Conservation (phyloP, 2,797 vertebrate species). For the Lepus oiostolus region DNA sequence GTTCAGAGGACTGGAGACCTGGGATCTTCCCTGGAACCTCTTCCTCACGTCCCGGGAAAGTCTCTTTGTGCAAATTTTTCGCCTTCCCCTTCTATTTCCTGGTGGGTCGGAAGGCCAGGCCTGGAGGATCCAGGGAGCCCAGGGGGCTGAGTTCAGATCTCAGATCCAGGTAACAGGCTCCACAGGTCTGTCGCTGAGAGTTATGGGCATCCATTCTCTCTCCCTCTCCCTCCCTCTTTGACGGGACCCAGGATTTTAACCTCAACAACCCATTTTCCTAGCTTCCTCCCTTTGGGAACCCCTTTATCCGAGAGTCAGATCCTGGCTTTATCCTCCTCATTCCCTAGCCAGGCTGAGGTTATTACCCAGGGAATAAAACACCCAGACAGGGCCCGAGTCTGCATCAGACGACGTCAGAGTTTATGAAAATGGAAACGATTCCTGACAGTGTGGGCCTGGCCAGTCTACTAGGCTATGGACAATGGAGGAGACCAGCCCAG, state of each 20-base stretch:
- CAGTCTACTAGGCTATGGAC: not conserved
- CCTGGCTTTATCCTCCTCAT: not conserved
- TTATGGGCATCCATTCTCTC: not conserved
- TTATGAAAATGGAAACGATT: not conserved
- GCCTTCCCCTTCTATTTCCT: not conserved
- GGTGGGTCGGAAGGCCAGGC: not conserved
- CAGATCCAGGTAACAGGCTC: not conserved
- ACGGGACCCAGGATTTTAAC: not conserved
- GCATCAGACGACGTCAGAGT: not conserved
- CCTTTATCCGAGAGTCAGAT: not conserved
- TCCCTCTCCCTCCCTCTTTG: not conserved
- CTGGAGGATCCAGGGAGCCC: not conserved
- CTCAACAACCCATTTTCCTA: not conserved
- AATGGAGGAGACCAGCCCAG: not conserved
- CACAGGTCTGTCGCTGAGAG: not conserved
- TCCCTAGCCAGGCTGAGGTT: not conserved
- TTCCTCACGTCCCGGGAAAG: not conserved
- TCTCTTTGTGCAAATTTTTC: slow-evolving; percentile 32
- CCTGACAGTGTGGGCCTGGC: not conserved
- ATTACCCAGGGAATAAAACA: slow-evolving; percentile 19
- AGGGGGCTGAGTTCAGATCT: not conserved
- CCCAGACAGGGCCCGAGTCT: not conserved
- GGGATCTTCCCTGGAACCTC: not conserved
- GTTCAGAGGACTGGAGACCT: not conserved
- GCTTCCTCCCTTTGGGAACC: not conserved